Conservation (phyloP, 2,113 vertebrate genomes). For the Leptobrachium leishanense region DNA sequence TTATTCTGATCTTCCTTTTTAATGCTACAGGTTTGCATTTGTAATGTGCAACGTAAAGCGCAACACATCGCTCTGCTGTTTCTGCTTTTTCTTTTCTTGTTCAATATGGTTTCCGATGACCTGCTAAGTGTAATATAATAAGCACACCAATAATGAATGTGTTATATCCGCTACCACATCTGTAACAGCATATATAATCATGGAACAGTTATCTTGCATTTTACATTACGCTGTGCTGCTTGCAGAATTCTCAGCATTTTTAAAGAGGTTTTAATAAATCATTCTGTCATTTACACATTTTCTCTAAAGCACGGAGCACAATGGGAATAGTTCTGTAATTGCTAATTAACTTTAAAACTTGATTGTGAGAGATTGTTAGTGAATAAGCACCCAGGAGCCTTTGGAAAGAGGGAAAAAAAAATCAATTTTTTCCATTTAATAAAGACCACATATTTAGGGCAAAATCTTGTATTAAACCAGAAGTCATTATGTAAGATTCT, state of each 20-base stretch:
- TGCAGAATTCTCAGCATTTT: slow-evolving; percentile 19
- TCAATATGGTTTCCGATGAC: background rate
- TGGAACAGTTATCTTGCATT: slow-evolving; percentile 23
- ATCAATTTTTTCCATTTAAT: slow-evolving; percentile 6
- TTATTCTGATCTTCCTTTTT: too few relatives aligned
- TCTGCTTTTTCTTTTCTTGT: too few relatives aligned
- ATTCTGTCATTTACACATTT: slow-evolving; percentile 41
- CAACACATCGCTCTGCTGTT: too few relatives aligned
- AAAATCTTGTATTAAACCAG: slow-evolving; percentile 8
- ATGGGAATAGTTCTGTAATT: slow-evolving; percentile 33
- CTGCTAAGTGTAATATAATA: slow-evolving; percentile 24
- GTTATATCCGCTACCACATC: slow-evolving; percentile 18
- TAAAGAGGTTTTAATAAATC: slow-evolving; percentile 34
- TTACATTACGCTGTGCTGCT: slow-evolving; percentile 1
- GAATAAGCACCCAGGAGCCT: slow-evolving; percentile 20
- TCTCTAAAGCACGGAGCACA: slow-evolving; percentile 27
- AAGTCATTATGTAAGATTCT: background rate
- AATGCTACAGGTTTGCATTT: too few relatives aligned
- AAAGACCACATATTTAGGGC: slow-evolving; percentile 9
- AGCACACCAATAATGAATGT: slow-evolving; percentile 29
- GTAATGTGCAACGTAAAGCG: too few relatives aligned
- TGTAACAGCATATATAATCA: slow-evolving; percentile 5
- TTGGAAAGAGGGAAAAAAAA: background rate
- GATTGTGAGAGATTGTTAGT: slow-evolving; percentile 24
- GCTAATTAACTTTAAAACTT: slow-evolving; percentile 44